These are phyloP conservation scores for Parnassius orleans DNA, from an alignment of 2,888 invertebrate species.

Conservation along the genomic window DNA sequence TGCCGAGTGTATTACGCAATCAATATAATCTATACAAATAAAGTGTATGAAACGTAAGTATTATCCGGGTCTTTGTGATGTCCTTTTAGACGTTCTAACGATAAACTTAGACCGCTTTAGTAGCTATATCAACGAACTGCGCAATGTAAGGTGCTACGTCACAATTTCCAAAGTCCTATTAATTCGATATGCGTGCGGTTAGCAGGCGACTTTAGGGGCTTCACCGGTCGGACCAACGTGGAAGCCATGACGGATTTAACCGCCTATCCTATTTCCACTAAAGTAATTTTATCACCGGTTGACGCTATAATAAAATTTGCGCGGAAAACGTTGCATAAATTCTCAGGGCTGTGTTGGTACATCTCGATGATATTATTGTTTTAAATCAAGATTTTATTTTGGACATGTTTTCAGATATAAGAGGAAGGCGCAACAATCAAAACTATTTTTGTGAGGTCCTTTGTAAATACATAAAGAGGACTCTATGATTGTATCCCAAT, in stretches of 20 bases:
- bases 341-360: background rate
- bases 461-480: too few species aligned
- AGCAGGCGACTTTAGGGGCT: conserved; percentile 53
- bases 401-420: background rate
- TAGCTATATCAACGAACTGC: conserved; percentile 18
- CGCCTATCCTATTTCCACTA: conserved; percentile 53
- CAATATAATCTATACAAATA: background rate
- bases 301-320: conserved; percentile 16
- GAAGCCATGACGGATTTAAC: conserved; percentile 53
- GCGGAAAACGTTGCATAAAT: background rate
- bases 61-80: too few species aligned
- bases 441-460: too few species aligned
- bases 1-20: too few species aligned
- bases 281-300: conserved; percentile 27
- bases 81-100: too few species aligned
- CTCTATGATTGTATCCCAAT: too few species aligned
- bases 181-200: conserved; percentile 54
- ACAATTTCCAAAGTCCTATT: conserved; percentile 41
- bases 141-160: conserved; percentile 28
- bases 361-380: too few species aligned
- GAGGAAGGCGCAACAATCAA: background rate
- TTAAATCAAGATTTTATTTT: background rate
- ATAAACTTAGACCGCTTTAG: background rate
- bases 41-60: background rate
- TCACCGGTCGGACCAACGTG: conserved; percentile 46